phyloP scores from a whole-genome alignment of 2,797 vertebrate species.

The Arrhamphus sclerolepis region DNA sequence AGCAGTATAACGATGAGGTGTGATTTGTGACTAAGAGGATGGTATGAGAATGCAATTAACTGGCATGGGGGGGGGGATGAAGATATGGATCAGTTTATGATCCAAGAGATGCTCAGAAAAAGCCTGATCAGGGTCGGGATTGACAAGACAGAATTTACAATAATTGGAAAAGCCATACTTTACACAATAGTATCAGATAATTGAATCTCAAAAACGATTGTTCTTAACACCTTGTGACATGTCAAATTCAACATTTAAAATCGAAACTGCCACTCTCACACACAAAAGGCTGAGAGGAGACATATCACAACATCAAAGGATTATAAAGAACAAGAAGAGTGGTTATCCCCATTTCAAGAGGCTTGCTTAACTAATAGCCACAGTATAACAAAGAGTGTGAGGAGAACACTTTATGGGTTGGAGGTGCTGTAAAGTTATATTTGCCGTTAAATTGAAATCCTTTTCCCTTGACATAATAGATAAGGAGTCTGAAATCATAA shows the following conservation, averaged over 20 bases:
- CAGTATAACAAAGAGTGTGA: constrained; percentile 63
- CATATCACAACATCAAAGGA: constrained; percentile 45
- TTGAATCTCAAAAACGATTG: constrained; percentile 81
- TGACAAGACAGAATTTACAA: constrained; percentile 59
- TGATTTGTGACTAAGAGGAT: constrained; percentile 57
- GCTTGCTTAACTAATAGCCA: constrained; percentile 53
- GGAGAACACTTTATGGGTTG: constrained; percentile 51
- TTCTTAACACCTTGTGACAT: constrained; percentile 66
- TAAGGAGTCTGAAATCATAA: constrained; percentile 72
- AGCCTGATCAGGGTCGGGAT: constrained; percentile 38
- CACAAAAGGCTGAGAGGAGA: constrained; percentile 43
- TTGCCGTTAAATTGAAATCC: constrained; percentile 77
- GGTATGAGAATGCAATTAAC: constrained; percentile 22
- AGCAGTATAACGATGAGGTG: constrained; percentile 53
- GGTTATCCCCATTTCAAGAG: constrained; percentile 55
- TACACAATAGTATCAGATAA: constrained; percentile 83
- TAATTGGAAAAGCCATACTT: constrained; percentile 64
- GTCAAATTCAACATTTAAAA: constrained; percentile 70
- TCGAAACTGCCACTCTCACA: constrained; percentile 51
- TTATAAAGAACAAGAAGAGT: constrained; percentile 44
- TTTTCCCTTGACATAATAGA: constrained; percentile 69
- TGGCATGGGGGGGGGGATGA: constrained; percentile 37
- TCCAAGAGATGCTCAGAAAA: constrained; percentile 39
- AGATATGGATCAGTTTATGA: constrained; percentile 61
- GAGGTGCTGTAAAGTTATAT: constrained; percentile 71